phyloP scores from a whole-genome alignment of 2,888 invertebrate species.

The Orthosia incerta region DNA sequence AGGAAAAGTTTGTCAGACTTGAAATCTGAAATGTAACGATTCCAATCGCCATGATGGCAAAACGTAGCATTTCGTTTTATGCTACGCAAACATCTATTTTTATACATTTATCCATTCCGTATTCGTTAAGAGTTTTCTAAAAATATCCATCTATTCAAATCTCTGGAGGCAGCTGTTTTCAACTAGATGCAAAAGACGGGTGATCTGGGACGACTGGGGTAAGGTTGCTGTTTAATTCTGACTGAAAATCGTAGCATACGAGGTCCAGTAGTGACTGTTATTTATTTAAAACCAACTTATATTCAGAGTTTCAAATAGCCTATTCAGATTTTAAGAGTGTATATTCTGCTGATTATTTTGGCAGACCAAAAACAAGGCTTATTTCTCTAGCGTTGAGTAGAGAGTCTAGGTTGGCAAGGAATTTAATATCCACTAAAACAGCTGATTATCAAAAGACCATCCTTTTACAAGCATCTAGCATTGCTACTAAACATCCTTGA shows the following conservation, averaged over 20 bases:
- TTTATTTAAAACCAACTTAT: neutral
- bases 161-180: constrained; percentile 36
- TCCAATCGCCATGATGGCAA: constrained; percentile 18
- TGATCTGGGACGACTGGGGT: neutral
- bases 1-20: neutral
- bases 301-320: neutral
- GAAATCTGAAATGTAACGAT: constrained; percentile 6
- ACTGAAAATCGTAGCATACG: neutral
- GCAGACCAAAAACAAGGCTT: neutral
- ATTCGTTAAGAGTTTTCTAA: constrained; percentile 43
- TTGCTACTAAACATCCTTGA: too few relatives aligned
- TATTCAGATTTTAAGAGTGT: neutral
- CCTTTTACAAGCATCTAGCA: neutral
- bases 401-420: neutral
- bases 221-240: neutral
- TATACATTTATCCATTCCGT: constrained; percentile 39
- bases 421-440: neutral
- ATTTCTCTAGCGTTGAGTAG: neutral
- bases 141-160: constrained; percentile 51
- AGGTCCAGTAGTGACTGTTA: neutral
- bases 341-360: neutral
- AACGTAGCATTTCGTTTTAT: constrained; percentile 20
- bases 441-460: too few relatives aligned
- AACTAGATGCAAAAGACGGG: constrained; percentile 17
- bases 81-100: constrained; percentile 43